Base-by-base conservation (phyloP, 1,140 invertebrate species). In the Megathymus violae region DNA sequence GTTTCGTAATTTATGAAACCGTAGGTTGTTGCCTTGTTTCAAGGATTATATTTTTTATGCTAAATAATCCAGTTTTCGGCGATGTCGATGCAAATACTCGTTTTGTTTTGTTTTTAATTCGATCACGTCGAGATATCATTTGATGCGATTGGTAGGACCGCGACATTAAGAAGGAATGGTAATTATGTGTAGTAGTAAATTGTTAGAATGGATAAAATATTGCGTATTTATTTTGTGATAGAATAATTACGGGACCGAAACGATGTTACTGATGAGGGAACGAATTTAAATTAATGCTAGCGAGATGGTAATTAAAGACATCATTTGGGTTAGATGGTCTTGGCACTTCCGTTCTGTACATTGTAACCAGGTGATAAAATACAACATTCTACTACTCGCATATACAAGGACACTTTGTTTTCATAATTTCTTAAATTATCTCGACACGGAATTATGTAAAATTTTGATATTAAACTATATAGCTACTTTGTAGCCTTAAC, bases 391-490 rank as follows among this genome's bases (percentile, higher is more conserved):
- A 31, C 19, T 25, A 0, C 9, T 27, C n/a, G 10, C 40, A 56
- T 43, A 38, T 19, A 43, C 40, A 44, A 56, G 31, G 3, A 0
- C 27, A 14, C 16, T 19, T 56, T 56, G 17, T 43, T 43, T 22
- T 43, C 41, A 43, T 43, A 44, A 56, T 56, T 56, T 56, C 52
- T 56, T 25, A 56, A 41, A n/a, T n/a, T n/a, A n/a, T n/a, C 52
- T 40, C 27, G 11, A 31, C 14, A 17, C 17, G 25, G 38, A 56
- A 22, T 56, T 56, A 38, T 38, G 52, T 1, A 56, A 56, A 56
- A 44, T 44, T 56, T 43, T 44, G 40, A 56, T 43, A 56, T 27
- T 38, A n/a, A n/a, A n/a, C n/a, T n/a, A n/a, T n/a, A n/a, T n/a
- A n/a, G n/a, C n/a, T n/a, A n/a, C n/a, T n/a, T n/a, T n/a, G n/a